Evolutionary conservation across 2,113 vertebrate genomes (phyloP).

Genomic region (Mesoclemmys tuberculata): DNA sequence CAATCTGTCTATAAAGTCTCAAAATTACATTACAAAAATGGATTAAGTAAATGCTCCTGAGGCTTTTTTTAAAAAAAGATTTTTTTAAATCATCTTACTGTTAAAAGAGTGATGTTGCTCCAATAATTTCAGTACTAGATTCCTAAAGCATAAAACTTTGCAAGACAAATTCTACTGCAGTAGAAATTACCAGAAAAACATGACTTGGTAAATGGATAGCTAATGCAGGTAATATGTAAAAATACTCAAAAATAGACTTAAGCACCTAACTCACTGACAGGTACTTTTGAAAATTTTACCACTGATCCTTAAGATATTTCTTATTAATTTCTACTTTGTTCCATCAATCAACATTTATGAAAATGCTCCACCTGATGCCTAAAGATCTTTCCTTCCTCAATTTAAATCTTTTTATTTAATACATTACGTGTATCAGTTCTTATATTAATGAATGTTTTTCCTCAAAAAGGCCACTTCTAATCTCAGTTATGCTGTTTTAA

Average conservation of each 20-base stretch:
- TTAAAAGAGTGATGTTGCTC: not conserved
- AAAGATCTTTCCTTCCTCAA: not conserved
- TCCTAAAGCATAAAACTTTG: not conserved
- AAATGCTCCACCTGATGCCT: not conserved
- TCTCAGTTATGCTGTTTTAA: accelerated
- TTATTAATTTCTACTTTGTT: not conserved
- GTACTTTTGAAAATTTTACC: not conserved
- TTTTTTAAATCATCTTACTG: not conserved
- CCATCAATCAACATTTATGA: not conserved
- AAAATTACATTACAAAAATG: not conserved
- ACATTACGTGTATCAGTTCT: not conserved
- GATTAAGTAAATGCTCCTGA: not conserved
- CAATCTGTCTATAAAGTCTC: not conserved
- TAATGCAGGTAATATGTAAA: not conserved
- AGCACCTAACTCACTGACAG: not conserved
- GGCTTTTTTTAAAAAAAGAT: not conserved
- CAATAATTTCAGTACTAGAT: not conserved
- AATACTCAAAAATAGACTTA: not conserved
- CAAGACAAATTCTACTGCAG: not conserved
- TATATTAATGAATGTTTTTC: not conserved
- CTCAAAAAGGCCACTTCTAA: not conserved
- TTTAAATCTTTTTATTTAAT: not conserved
- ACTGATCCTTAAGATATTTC: not conserved
- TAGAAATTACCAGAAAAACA: not conserved
- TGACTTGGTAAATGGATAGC: not conserved